Evolutionary conservation across 2,113 vertebrate species (phyloP), one percentile per base, ranked within the genome.

Genomic region (Nothoprocta perdicaria): DNA sequence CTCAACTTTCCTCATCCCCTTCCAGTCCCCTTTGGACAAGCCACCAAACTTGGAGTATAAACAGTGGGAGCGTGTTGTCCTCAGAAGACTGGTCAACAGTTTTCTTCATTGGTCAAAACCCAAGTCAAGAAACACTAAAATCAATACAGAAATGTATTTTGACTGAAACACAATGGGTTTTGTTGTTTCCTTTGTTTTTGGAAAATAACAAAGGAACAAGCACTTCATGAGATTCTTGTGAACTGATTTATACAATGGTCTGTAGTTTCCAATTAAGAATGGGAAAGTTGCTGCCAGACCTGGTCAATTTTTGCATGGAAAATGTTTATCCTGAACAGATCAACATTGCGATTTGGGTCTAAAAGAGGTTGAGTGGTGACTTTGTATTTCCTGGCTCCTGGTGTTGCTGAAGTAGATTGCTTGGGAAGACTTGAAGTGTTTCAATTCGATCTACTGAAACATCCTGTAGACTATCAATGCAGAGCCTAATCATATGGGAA

Each of bases 321-420:
- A 41, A 38, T 50, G 22, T 69, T 75, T 29, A 35, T 53, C 48
- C 29, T 75, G 46, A 35, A n/a, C 5, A 7, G n/a, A 14, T 65
- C 67, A 48, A 6, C 22, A 22, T 43, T 29, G 63, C 35, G 31
- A 61, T 24, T 10, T 38, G 27, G 13, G 45, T 45, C 18, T 21
- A 31, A n/a, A 38, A 18, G 14, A 9, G 7, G 5, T n/a, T 69
- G 24, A 1, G 0, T 6, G n/a, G 10, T 60, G 35, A 10, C 17
- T 48, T 48, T 48, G 10, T 38, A 38, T 8, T 40, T 61, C 26
- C 40, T 65, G 53, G 19, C 29, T 82, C 21, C n/a, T 53, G 21
- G 46, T 40, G 15, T 22, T n/a, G 35, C 11, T 50, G 57, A 16
- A 48, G 21, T 0, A 0, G 15, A 74, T n/a, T 5, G 23, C 19